Conservation (phyloP, 2,797 vertebrate genomes). For the Austrolebias charrua region DNA sequence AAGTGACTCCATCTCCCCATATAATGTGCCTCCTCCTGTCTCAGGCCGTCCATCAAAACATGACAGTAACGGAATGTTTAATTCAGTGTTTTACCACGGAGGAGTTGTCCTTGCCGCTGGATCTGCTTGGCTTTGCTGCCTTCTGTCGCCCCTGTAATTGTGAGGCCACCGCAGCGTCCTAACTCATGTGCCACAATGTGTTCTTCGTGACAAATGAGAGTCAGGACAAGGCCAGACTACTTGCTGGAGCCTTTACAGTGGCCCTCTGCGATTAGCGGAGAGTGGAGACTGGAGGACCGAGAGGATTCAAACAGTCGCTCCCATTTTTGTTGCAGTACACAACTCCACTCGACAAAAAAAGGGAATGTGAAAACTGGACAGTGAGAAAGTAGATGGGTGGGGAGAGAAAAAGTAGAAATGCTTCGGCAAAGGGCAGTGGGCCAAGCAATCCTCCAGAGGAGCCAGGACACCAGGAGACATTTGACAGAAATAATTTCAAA, state of each 20-base stretch:
- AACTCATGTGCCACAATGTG: slow-evolving; percentile 67
- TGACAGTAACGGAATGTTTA: slow-evolving; percentile 69
- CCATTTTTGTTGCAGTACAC: slow-evolving; percentile 31
- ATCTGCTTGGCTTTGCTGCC: slow-evolving; percentile 51
- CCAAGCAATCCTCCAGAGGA: slow-evolving; percentile 61
- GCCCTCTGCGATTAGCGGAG: slow-evolving; percentile 49
- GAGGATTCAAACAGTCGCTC: slow-evolving; percentile 46
- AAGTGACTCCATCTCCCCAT: slow-evolving; percentile 41
- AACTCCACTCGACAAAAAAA: slow-evolving; percentile 32
- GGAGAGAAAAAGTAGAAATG: slow-evolving; percentile 43
- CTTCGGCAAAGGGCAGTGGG: slow-evolving; percentile 41
- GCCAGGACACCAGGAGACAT: slow-evolving; percentile 68
- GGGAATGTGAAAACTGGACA: slow-evolving; percentile 10
- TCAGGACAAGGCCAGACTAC: slow-evolving; percentile 47
- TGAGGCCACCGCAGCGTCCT: slow-evolving; percentile 54
- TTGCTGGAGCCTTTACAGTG: slow-evolving; percentile 64
- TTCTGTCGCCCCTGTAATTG: slow-evolving; percentile 69
- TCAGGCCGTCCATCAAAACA: slow-evolving; percentile 60
- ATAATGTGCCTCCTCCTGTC: slow-evolving; percentile 38
- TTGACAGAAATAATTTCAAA: slow-evolving; percentile 75
- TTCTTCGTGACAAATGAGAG: slow-evolving; percentile 71
- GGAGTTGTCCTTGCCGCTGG: slow-evolving; percentile 58
- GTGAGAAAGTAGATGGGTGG: slow-evolving; percentile 10
- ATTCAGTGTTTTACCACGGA: slow-evolving; percentile 61
- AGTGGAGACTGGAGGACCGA: slow-evolving; percentile 33